phyloP scores from a whole-genome alignment of 2,888 invertebrate species.

The Cetonia aurata region DNA sequence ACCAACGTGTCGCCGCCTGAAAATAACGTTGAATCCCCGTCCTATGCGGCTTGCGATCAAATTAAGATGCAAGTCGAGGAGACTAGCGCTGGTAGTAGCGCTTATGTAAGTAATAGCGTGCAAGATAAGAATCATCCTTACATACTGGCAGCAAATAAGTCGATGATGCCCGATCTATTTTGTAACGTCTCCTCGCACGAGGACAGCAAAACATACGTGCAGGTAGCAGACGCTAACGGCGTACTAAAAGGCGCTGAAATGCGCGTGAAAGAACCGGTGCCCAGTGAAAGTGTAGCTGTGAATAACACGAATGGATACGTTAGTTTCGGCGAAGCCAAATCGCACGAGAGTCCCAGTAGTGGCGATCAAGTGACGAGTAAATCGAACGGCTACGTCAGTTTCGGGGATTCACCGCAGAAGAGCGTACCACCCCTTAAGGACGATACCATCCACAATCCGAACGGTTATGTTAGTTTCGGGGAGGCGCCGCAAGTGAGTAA shows the following conservation, averaged over 20 bases:
- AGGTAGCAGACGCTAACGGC: slow-evolving; percentile 50
- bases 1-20: neutral
- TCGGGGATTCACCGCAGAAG: neutral
- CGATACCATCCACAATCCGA: slow-evolving; percentile 8
- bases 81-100: slow-evolving; percentile 1
- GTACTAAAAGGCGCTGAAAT: neutral
- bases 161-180: slow-evolving; percentile 50
- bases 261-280: neutral
- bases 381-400: slow-evolving; percentile 18
- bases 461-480: slow-evolving; percentile 38
- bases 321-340: slow-evolving; percentile 16
- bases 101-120: slow-evolving; percentile 7
- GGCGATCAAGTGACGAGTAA: neutral
- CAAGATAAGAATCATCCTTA: slow-evolving; percentile 54
- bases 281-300: neutral
- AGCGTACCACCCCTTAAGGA: neutral
- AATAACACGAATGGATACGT: slow-evolving; percentile 29
- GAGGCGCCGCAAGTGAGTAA: slow-evolving; percentile 1
- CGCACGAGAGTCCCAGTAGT: neutral
- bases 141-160: slow-evolving; percentile 58
- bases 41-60: slow-evolving; percentile 21
- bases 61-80: slow-evolving; percentile 1
- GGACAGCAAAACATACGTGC: slow-evolving; percentile 52
- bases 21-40: neutral
- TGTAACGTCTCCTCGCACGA: slow-evolving; percentile 44